phyloP scores from a whole-genome alignment of 2,888 invertebrate genomes.

The Dynastes hyllus region DNA sequence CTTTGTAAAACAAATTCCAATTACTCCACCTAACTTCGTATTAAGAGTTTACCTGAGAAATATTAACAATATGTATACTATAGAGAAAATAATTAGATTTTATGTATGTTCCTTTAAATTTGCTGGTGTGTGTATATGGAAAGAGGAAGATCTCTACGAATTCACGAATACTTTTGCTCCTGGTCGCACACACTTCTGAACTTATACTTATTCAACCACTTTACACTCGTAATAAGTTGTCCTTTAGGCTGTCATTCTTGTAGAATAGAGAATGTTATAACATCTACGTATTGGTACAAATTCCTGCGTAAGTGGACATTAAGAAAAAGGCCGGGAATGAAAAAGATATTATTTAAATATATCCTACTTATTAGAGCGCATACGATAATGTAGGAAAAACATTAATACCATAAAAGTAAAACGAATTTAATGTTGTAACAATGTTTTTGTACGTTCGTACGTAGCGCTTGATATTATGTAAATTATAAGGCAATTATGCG shows the following conservation, averaged over 20 bases:
- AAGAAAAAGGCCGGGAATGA: constrained; percentile 1
- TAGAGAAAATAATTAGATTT: no score
- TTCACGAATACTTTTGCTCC: no score
- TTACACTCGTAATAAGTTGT: constrained; percentile 5
- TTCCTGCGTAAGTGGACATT: constrained; percentile 36
- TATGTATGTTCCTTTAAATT: no score
- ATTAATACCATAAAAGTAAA: constrained; percentile 39
- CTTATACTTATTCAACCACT: neutral
- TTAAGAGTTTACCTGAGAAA: no score
- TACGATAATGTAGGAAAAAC: neutral
- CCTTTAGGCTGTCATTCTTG: constrained; percentile 28
- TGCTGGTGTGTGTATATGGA: no score
- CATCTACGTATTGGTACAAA: constrained; percentile 15
- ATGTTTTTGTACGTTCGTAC: constrained; percentile 15
- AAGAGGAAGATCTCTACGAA: no score
- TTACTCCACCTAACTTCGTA: no score
- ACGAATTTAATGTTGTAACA: constrained; percentile 28
- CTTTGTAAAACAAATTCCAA: no score
- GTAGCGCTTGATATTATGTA: constrained; percentile 27
- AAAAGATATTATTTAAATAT: constrained; percentile 32
- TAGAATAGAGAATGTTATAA: constrained; percentile 27
- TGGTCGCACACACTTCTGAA: neutral
- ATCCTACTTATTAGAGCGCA: neutral
- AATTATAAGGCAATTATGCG: constrained; percentile 39
- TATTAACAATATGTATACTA: no score